phyloP scores from a whole-genome alignment of 2,113 vertebrate genomes.

The Ictalurus punctatus region DNA sequence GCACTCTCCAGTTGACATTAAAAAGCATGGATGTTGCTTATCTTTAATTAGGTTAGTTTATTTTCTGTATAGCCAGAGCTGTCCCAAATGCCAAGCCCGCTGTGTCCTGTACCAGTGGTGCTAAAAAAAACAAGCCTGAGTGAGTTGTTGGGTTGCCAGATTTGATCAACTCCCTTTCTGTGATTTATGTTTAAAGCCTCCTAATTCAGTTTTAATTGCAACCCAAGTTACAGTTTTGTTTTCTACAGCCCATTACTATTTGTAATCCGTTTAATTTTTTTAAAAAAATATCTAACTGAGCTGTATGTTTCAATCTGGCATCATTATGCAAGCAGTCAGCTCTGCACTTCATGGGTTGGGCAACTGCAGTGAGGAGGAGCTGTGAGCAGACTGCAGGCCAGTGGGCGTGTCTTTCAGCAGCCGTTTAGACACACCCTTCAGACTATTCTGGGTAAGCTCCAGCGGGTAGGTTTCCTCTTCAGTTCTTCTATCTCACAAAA shows the following conservation, averaged over 20 bases:
- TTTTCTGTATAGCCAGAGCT: not conserved
- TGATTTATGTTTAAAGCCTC: not conserved
- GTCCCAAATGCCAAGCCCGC: not conserved
- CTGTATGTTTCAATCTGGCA: not conserved
- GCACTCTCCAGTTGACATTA: not conserved
- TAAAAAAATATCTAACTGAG: not conserved
- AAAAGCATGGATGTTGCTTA: not conserved
- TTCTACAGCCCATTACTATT: not conserved
- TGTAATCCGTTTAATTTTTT: not conserved
- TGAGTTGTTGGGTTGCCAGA: constrained; percentile 17
- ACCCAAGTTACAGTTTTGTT: not conserved
- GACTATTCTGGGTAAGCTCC: not conserved
- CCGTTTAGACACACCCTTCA: not conserved
- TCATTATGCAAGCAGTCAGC: not conserved
- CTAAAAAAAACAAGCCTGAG: not conserved
- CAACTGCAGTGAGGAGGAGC: constrained; percentile 16
- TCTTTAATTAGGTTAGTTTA: not conserved
- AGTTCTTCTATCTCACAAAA: not conserved
- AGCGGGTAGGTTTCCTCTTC: not conserved
- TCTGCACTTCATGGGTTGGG: not conserved
- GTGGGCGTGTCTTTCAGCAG: not conserved
- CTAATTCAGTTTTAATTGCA: not conserved
- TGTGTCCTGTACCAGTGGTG: constrained; percentile 1
- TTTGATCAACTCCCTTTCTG: not conserved
- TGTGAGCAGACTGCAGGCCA: constrained; percentile 7